Conservation (phyloP, 2,797 vertebrate genomes). For the Acrocephalus scirpaceus region DNA sequence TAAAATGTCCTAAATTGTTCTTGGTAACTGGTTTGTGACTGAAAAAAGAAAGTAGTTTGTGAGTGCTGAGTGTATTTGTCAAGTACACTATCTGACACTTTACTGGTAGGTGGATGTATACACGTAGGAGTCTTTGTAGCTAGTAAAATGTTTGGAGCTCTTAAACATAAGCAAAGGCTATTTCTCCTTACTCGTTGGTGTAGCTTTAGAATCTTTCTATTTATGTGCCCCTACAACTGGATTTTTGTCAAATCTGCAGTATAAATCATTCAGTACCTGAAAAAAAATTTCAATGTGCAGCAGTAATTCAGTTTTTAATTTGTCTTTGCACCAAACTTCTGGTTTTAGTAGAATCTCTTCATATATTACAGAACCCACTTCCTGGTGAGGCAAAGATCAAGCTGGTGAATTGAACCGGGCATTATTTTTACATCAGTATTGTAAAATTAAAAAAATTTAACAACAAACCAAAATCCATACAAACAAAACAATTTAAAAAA, state of each 20-base stretch:
- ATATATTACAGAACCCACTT: not conserved
- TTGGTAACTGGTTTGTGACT: not conserved
- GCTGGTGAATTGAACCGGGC: not conserved
- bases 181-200: not conserved
- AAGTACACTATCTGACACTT: not conserved
- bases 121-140: not conserved
- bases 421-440: not conserved
- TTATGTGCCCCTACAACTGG: not conserved
- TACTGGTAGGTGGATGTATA: not conserved
- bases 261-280: not conserved
- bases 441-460: not conserved
- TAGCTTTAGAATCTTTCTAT: not conserved
- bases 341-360: not conserved
- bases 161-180: not conserved
- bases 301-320: not conserved
- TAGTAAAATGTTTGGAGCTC: not conserved
- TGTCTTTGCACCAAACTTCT: not conserved
- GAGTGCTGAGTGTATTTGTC: not conserved
- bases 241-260: not conserved
- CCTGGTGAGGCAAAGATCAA: not conserved
- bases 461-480: not conserved
- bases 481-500: not conserved
- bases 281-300: not conserved
- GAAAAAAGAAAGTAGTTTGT: not conserved
- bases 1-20: not conserved